Percentiles rank a stretch among this genome's conserved stretches.
Conservation (phyloP, 92 coral and sea anemone genomes). For the Epizoanthus rinbou region DNA sequence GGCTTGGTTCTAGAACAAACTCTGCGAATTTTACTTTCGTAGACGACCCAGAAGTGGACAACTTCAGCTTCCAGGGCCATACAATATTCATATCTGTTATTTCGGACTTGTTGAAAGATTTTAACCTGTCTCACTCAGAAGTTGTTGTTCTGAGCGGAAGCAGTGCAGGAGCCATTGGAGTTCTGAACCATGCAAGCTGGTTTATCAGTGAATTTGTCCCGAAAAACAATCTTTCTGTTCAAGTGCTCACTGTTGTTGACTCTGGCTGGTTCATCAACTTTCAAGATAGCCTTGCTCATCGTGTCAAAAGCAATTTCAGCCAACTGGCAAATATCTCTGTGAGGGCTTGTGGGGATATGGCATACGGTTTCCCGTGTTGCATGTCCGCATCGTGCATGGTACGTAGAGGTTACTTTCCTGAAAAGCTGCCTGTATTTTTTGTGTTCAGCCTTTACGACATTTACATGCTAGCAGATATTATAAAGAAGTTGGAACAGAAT, state of each 20-base stretch:
- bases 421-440: slow-evolving; percentile 29
- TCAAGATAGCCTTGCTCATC: slow-evolving; percentile 48
- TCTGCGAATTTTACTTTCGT: slow-evolving; percentile 34
- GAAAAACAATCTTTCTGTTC: slow-evolving; percentile 23
- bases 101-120: slow-evolving; percentile 24
- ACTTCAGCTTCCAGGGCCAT: slow-evolving; percentile 56
- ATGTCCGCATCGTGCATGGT: slow-evolving; percentile 53
- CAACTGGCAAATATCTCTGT: slow-evolving; percentile 14
- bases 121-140: slow-evolving; percentile 26
- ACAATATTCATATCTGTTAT: slow-evolving; percentile 57
- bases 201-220: background rate
- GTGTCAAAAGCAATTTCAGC: slow-evolving; percentile 44
- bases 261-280: slow-evolving; percentile 70
- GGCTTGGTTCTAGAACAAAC: slow-evolving; percentile 58
- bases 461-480: slow-evolving; percentile 57
- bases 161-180: slow-evolving; percentile 65
- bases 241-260: slow-evolving; percentile 43
- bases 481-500: slow-evolving; percentile 48
- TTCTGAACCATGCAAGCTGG: slow-evolving; percentile 60
- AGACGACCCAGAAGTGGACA: slow-evolving; percentile 43
- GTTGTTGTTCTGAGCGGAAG: slow-evolving; percentile 53
- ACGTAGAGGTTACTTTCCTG: slow-evolving; percentile 42
- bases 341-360: slow-evolving; percentile 47
- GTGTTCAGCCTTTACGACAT: slow-evolving; percentile 59
- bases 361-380: slow-evolving; percentile 56